These are phyloP conservation scores for Camelus bactrianus DNA, from an alignment of 2,113 vertebrate species.

Conservation along the genomic window DNA sequence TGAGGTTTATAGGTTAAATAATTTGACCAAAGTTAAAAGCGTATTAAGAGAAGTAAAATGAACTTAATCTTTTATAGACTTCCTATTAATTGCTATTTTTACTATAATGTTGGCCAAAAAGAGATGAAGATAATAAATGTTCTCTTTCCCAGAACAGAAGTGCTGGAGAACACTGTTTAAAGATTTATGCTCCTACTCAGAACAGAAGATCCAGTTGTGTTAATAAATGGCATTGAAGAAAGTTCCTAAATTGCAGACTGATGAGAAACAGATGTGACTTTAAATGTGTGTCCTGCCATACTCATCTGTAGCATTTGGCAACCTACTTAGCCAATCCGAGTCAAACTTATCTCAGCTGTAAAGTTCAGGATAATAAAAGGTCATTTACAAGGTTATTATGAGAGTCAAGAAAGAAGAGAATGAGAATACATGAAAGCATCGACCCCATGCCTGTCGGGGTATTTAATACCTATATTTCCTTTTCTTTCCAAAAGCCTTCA, in stretches of 20 bases:
- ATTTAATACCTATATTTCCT: not conserved
- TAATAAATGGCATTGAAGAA: not conserved
- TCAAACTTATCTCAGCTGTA: conserved; percentile 49
- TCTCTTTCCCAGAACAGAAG: conserved; percentile 55
- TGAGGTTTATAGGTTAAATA: conserved; percentile 22
- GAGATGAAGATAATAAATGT: conserved; percentile 35
- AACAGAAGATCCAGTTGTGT: conserved; percentile 19
- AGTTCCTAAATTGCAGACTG: not conserved
- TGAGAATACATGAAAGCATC: not conserved
- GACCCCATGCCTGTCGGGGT: not conserved
- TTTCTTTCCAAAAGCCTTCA: conserved; percentile 10
- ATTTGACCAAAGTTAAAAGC: conserved; percentile 30
- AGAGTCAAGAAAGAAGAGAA: conserved; percentile 7
- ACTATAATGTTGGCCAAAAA: conserved; percentile 10
- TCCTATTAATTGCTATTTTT: not conserved
- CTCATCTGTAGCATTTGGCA: not conserved
- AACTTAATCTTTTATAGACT: conserved; percentile 26
- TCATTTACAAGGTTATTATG: not conserved
- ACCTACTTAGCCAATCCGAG: not conserved
- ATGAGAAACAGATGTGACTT: conserved; percentile 55
- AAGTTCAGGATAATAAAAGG: conserved; percentile 35
- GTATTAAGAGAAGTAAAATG: conserved; percentile 41
- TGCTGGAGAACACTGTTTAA: conserved; percentile 48
- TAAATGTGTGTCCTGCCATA: not conserved
- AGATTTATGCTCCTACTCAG: not conserved